phyloP scores from a whole-genome alignment of 2,888 invertebrate genomes.

The Netelia inedita region DNA sequence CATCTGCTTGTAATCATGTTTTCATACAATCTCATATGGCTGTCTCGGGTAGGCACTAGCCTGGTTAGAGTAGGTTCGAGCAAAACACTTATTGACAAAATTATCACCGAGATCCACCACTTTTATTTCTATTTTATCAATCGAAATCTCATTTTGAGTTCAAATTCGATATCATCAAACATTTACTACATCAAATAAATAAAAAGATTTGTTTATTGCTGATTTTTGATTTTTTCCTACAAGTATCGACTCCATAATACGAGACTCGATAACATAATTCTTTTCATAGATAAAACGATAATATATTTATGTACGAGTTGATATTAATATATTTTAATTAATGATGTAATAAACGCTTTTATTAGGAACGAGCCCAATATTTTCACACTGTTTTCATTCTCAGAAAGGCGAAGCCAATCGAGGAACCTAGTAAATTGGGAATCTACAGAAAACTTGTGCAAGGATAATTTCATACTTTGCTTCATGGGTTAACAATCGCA shows the following conservation, averaged over 20 bases:
- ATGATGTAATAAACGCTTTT: neutral
- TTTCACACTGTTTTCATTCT: neutral
- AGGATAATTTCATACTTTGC: neutral
- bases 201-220: no score
- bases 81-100: neutral
- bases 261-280: no score
- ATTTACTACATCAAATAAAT: no score
- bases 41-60: no score
- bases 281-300: no score
- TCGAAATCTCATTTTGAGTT: no score
- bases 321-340: neutral
- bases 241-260: no score
- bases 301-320: no score
- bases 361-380: neutral
- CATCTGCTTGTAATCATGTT: constrained; percentile 7
- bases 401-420: neutral
- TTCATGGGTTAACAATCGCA: neutral
- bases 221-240: no score
- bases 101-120: no score
- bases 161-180: no score
- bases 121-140: no score
- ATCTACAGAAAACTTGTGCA: neutral
- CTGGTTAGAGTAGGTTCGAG: neutral
- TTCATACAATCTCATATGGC: constrained; percentile 2
- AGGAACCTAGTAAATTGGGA: neutral